Evolutionary conservation across 2,797 vertebrate species (phyloP), one percentile per base, ranked within the genome.

Genomic region (Otolemur crassicaudatus): DNA sequence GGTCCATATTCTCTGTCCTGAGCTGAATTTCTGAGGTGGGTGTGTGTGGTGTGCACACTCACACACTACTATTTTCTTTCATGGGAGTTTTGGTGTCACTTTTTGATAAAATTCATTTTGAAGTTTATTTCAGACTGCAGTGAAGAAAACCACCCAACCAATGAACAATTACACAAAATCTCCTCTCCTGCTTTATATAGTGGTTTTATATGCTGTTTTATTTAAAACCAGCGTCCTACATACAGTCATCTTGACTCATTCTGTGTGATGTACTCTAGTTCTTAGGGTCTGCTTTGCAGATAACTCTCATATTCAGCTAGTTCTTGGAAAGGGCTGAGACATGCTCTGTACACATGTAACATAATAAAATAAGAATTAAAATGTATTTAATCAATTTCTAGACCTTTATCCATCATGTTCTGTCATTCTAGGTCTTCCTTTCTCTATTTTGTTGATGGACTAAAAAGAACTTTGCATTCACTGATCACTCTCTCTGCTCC

Each of bases 91-190:
- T 63, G 17, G 84, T 69, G 58, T 46, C 19, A 40, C 29, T 83
- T 85, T 93, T 91, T 76, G 60, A 84, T 79, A 77, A 90, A 91
- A 92, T 87, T 70, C 2, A 73, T 79, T 95, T 75, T 86, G 53
- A 87, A 93, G 22, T 10, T 97, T 91, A 90, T 93, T 94, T 90
- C 17, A 46, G 46, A 81, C 27, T 89, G 23, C 14, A 86, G 31
- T 93, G 11, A 94, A 29, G 43, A 94, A 91, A 92, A 46, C 1
- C 10, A 65, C 23, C 34, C 43, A 81, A 81, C 3, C 22, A 92
- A 22, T 67, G 80, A 94, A 49, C 34, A 75, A 34, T 75, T 56
- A 63, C 13, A 29, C 4, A 90, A 19, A 89, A 67, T 63, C 23
- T 86, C 3, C 7, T 72, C 22, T 46, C 46, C 25, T 69, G 53